Base-by-base conservation (phyloP, 2,113 vertebrate species). In the Mesoclemmys tuberculata region DNA sequence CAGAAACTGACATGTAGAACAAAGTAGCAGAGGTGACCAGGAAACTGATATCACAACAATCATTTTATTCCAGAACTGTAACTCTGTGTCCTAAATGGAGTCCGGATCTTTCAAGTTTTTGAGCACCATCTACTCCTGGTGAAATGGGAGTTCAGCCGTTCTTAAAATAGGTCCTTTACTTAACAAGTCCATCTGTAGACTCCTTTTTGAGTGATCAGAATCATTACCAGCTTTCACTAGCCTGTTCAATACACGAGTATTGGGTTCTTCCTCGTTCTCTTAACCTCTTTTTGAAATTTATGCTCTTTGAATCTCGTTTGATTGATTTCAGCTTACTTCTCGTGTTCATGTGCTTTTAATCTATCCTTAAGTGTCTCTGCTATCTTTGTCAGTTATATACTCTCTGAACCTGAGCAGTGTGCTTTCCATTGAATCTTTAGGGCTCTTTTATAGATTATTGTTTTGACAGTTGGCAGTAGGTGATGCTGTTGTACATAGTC, bases 41-140 rank as follows among this genome's bases (percentile, higher is more conserved):
- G 58, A 41, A 89, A 1, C 2, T 68, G 87, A 85, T 89, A 2
- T 82, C 10, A 80, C 10, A 86, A 84, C 4, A 10, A 51, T 88
- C 29, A 64, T 35, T 64, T 64, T 35, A 35, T 58, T 64, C 29
- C 38, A 49, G 35, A 94, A 64, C 35, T 94, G 38, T 3, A 46
- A 18, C 1, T 44, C 0, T 0, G 55, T 12, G 4, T 2, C 51
- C 35, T 48, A 48, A 26, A 0, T 56, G 22, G 5, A 27, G 13
- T 29, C 49, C 2, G 18, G 9, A 2, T 83, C 38, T 38, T 79
- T 10, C 52, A 61, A 29, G 8, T 8, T 21, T 91, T 64, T 64
- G 31, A 64, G 19, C 4, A 46, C 8, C 5, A 14, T 82, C 29
- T 35, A 31, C 27, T 90, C 9, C 4, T 26, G 8, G 4, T 21